phyloP scores from a whole-genome alignment of 2,113 vertebrate species.

The Centrocercus urophasianus region DNA sequence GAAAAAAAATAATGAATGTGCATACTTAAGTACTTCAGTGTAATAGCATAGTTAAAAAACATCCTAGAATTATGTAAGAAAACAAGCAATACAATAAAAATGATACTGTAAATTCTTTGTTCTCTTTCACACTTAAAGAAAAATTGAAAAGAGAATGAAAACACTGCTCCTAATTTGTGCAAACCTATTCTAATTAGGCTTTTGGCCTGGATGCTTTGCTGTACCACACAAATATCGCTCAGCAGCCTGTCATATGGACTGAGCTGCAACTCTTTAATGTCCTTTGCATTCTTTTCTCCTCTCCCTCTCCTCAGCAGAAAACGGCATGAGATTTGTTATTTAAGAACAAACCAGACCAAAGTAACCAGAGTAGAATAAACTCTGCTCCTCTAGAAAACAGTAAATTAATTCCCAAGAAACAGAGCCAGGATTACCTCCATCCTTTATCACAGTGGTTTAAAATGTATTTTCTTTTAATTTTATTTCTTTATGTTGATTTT shows the following conservation, averaged over 20 bases:
- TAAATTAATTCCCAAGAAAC: background rate
- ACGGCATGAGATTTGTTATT: background rate
- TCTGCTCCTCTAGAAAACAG: background rate
- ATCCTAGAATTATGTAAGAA: background rate
- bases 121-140: background rate
- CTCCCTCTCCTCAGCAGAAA: background rate
- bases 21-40: background rate
- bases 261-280: background rate
- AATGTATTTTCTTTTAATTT: background rate
- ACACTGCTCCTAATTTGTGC: background rate
- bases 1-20: background rate
- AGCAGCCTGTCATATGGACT: rapidly evolving
- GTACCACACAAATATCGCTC: background rate
- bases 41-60: background rate
- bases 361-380: background rate
- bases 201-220: background rate
- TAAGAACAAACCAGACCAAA: background rate
- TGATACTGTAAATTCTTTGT: background rate
- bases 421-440: background rate
- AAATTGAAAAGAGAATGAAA: background rate
- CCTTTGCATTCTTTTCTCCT: background rate
- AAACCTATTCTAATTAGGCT: background rate
- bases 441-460: background rate
- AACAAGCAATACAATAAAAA: background rate
- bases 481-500: background rate